Percentiles rank a stretch among this genome's conserved stretches.
Conservation (phyloP, 2,888 invertebrate genomes). For the Dioctria rufipes region DNA sequence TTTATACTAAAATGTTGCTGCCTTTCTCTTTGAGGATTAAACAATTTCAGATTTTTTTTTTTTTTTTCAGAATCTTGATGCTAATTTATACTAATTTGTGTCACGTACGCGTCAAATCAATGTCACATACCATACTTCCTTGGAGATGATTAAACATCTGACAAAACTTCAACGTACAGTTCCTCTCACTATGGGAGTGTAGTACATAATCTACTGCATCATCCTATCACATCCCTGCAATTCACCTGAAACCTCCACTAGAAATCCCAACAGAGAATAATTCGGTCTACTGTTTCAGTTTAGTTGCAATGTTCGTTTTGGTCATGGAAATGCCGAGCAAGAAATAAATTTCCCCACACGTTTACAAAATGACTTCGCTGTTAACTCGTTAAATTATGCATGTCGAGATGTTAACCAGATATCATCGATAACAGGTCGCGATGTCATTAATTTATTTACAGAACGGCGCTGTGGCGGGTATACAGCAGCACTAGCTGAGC, state of each 20-base stretch:
- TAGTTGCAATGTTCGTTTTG: background rate
- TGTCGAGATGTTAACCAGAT: constrained; percentile 57
- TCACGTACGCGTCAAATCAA: constrained; percentile 3
- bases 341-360: constrained; percentile 27
- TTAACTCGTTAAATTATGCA: constrained; percentile 57
- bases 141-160: background rate
- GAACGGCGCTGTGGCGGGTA: background rate
- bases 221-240: background rate
- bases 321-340: constrained; percentile 11
- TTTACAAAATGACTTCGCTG: constrained; percentile 47
- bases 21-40: too few relatives aligned
- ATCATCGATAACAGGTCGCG: constrained; percentile 53
- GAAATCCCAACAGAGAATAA: background rate
- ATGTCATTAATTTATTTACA: constrained; percentile 57
- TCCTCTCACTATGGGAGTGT: too few relatives aligned
- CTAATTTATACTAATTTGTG: constrained; percentile 1
- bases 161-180: background rate
- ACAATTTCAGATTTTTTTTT: too few relatives aligned
- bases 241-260: background rate
- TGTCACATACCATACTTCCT: background rate
- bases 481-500: too few relatives aligned
- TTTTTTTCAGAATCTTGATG: background rate
- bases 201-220: too few relatives aligned
- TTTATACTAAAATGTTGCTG: constrained; percentile 7
- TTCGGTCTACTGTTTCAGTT: constrained; percentile 3